Percentiles rank a stretch among this genome's conserved stretches.
Conservation (phyloP, 2,888 invertebrate species). For the Polydrusus tereticollis region DNA sequence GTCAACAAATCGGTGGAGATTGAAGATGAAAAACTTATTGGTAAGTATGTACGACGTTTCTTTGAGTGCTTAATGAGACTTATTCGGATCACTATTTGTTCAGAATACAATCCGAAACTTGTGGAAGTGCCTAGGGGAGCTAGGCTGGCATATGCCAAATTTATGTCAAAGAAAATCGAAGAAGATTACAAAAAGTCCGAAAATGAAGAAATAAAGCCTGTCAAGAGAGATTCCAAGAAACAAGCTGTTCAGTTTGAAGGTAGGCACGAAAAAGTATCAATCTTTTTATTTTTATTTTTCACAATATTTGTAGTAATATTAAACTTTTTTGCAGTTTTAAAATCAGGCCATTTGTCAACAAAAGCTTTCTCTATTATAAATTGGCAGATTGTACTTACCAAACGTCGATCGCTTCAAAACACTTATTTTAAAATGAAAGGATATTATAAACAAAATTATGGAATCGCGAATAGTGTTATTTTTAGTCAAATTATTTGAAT, state of each 20-base stretch:
- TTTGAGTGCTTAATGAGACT: no score
- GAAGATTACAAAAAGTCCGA: constrained; percentile 60
- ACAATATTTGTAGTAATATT: no score
- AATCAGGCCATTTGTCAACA: no score
- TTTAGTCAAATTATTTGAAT: constrained; percentile 25
- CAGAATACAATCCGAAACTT: constrained; percentile 81
- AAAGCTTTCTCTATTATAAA: background rate
- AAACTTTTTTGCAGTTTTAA: no score
- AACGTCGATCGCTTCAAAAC: background rate
- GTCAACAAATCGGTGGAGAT: constrained; percentile 74
- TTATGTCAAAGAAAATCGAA: constrained; percentile 82
- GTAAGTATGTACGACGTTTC: constrained; percentile 68
- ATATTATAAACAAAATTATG: background rate
- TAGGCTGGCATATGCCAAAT: constrained; percentile 88
- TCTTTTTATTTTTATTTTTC: no score
- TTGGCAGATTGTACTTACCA: background rate
- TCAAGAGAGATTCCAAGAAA: constrained; percentile 17
- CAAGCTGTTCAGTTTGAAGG: constrained; percentile 47
- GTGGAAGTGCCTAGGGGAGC: constrained; percentile 82
- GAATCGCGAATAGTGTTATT: constrained; percentile 11
- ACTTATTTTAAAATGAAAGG: constrained; percentile 1
- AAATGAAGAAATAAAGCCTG: constrained; percentile 19
- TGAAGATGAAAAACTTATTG: constrained; percentile 80
- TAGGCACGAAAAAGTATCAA: constrained; percentile 5
- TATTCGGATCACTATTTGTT: constrained; percentile 29